Conservation (phyloP, 2,797 vertebrate species). For the Setipinna tenuifilis region DNA sequence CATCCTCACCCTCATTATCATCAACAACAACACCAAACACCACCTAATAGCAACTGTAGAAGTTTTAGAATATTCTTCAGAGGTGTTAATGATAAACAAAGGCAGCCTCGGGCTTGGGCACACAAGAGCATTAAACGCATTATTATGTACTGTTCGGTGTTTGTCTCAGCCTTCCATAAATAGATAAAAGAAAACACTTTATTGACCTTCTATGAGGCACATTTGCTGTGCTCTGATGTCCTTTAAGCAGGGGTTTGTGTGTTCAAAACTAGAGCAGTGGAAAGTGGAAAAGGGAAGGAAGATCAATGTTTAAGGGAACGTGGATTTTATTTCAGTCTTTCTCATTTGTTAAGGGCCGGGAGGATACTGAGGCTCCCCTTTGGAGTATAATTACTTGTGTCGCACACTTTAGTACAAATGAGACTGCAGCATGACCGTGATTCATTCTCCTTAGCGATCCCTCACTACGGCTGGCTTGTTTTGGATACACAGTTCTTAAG, state of each 20-base stretch:
- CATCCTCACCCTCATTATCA: background rate
- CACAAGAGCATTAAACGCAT: background rate
- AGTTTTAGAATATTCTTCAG: slow-evolving; percentile 10
- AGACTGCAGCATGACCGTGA: background rate
- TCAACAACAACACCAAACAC: too few relatives aligned
- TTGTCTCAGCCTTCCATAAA: background rate
- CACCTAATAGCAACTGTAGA: background rate
- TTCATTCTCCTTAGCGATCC: background rate
- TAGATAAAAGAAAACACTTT: background rate
- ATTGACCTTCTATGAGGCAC: background rate
- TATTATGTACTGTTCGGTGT: background rate
- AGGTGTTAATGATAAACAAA: background rate
- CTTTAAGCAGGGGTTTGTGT: background rate
- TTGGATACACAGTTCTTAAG: background rate
- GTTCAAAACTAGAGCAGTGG: background rate
- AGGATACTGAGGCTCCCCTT: background rate
- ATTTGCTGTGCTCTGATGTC: slow-evolving; percentile 4
- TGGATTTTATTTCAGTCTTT: background rate
- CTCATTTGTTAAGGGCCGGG: background rate
- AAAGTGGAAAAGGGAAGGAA: background rate
- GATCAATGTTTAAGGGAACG: background rate
- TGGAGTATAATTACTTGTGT: background rate
- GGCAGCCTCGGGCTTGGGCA: background rate
- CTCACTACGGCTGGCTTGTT: background rate
- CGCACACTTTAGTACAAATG: background rate